Evolutionary conservation across 1,140 invertebrate species (phyloP), one percentile per base, ranked within the genome.

Genomic region (Cotesia vestalis): DNA sequence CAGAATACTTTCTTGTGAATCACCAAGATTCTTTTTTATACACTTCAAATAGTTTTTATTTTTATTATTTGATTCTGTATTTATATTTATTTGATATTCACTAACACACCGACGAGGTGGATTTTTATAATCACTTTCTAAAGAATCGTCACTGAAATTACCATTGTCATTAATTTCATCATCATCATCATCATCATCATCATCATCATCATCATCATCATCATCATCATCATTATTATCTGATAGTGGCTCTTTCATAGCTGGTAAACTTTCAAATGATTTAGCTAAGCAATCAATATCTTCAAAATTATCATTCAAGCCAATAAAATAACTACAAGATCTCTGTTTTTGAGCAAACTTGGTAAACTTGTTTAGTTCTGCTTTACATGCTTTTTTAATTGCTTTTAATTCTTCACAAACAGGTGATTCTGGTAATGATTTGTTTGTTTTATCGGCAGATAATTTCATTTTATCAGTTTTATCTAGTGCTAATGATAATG

Each of bases 1-100:
- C 2, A 95, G 82, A 52, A 95, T 88, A 12, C 92, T 94, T 78
- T 94, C 93, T 80, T 94, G 92, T 71, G 92, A 94, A 66, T 91
- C 83, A 6, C 82, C 85, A 0, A 81, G 53, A 1, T 74, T 75
- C 6, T 78, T 78, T 38, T 78, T 78, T 75, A 66, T 69, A 76
- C 38, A 83, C 77, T 12, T 71, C 6, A 79, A 72, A 66, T 76
- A 79, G 57, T 79, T 81, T 72, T 78, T 78, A 52, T 77, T 71
- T 1, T 73, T 72, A 11, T 71, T 59, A 46, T 75, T 78, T 69
- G 63, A 52, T 67, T 81, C 80, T 2, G 80, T 71, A 66, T 80
- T 76, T n/a, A 84, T 85, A 73, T 92, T 92, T 51, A 95, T 93
- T 80, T 94, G 92, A 79, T 94, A 94, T 77, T 94, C 92, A 6